These are phyloP conservation scores for Sesamia nonagrioides DNA, from an alignment of 1,140 invertebrate genomes.

Conservation along the genomic window DNA sequence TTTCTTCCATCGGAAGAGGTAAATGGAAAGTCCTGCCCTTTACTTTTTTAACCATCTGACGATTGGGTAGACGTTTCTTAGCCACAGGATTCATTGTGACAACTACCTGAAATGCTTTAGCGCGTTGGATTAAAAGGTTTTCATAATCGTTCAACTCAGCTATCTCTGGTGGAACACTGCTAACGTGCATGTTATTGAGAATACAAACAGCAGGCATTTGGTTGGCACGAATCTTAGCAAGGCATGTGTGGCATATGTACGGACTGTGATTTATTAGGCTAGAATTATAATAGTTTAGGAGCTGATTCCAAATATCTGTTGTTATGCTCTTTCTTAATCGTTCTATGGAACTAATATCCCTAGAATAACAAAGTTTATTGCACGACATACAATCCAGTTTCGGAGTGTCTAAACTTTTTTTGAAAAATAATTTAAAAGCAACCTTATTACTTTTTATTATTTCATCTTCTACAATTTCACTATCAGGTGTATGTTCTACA, in stretches of 20 bases:
- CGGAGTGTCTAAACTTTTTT: conserved; percentile 51
- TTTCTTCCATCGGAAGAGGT: conserved; percentile 54
- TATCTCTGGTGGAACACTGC: neutral
- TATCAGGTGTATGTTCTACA: neutral
- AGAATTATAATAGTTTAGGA: neutral
- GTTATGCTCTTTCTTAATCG: conserved; percentile 50
- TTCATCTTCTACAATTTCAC: conserved; percentile 14
- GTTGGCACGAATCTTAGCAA: neutral
- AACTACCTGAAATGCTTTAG: conserved; percentile 13
- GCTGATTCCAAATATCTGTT: conserved; percentile 6
- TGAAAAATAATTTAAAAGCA: conserved; percentile 47
- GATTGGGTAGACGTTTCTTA: neutral
- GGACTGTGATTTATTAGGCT: neutral
- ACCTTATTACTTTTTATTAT: neutral
- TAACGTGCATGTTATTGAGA: too few relatives aligned
- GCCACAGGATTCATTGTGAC: neutral
- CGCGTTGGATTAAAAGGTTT: conserved; percentile 2
- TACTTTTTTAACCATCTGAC: conserved; percentile 2
- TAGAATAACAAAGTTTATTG: conserved; percentile 52
- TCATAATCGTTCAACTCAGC: conserved; percentile 1
- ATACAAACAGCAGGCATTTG: neutral
- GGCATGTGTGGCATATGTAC: neutral
- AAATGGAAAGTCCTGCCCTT: conserved; percentile 60
- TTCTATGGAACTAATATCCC: conserved; percentile 43
- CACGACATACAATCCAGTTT: conserved; percentile 55